Conservation (phyloP, 2,113 vertebrate genomes). For the Bujurquina vittata region DNA sequence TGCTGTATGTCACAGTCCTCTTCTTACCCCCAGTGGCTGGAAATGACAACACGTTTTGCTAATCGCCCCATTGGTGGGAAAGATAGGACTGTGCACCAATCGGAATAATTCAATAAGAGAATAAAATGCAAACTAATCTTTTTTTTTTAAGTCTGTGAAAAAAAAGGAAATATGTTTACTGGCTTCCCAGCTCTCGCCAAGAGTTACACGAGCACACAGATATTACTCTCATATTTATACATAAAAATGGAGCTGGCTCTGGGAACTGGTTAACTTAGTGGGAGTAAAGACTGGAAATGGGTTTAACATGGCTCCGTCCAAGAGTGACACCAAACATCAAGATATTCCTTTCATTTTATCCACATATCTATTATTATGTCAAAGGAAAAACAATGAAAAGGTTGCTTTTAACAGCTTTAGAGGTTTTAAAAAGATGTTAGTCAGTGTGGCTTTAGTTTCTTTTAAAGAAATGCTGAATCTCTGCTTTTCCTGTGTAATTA, state of each 20-base stretch:
- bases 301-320: too few relatives aligned
- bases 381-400: fast-evolving
- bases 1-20: too few relatives aligned
- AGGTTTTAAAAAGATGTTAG: neutral
- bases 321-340: neutral
- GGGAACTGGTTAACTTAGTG: neutral
- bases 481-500: neutral
- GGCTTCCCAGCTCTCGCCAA: neutral
- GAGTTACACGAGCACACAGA: neutral
- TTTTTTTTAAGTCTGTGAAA: neutral
- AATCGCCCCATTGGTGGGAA: slow-evolving; percentile 23
- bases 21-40: neutral
- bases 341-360: neutral
- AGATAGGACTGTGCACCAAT: neutral
- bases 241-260: neutral
- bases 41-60: neutral
- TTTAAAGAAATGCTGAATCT: neutral
- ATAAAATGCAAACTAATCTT: neutral
- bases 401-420: neutral
- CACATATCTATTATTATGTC: neutral
- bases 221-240: neutral
- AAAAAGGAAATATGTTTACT: neutral
- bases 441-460: neutral
- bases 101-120: neutral
- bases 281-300: neutral